Evolutionary conservation across 2,113 vertebrate species (phyloP), one percentile per base, ranked within the genome.

Genomic region (Phalacrocorax pelagicus): DNA sequence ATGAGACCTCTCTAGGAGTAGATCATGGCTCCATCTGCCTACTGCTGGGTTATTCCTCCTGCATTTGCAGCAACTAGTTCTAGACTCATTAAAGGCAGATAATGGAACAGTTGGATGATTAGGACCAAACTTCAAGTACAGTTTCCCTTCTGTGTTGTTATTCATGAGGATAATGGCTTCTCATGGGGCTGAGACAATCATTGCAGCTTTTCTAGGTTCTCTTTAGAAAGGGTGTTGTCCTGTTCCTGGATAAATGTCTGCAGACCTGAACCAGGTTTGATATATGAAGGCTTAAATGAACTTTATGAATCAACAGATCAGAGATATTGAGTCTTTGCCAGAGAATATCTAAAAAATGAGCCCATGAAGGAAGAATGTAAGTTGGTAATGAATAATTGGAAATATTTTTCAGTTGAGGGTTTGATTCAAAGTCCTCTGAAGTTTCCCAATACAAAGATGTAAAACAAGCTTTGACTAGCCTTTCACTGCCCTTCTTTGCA

Each of bases 11-110:
- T 95, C 74, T 92, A 86, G 88, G 72, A 96, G 55, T 57, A 91
- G 85, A 94, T 93, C 92, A 90, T 69, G 57, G 55, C 59, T 95
- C 90, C 96, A 94, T 97, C 96, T 96, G 96, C 81, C 75, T 95
- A 74, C 29, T 83, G 75, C 22, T 92, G 32, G 58, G 51, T 82
- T 94, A 81, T 93, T 88, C 13, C 38, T 67, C 49, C 81, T 94
- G 51, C 63, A 58, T 90, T 90, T 95, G 36, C 29, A 88, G 55
- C 22, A 74, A 51, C 51, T 83, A 47, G n/a, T 86, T 78, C 61
- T 67, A 52, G 63, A 36, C n/a, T 73, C 67, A 51, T 81, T 90
- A 88, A 67, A 94, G 82, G 26, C 85, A 83, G 18, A 83, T 36
- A 30, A 71, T 30, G 15, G 59, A 95, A 77, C 32, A 36, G 87